phyloP scores from a whole-genome alignment of 2,888 invertebrate species.

The Ectemnius lituratus region DNA sequence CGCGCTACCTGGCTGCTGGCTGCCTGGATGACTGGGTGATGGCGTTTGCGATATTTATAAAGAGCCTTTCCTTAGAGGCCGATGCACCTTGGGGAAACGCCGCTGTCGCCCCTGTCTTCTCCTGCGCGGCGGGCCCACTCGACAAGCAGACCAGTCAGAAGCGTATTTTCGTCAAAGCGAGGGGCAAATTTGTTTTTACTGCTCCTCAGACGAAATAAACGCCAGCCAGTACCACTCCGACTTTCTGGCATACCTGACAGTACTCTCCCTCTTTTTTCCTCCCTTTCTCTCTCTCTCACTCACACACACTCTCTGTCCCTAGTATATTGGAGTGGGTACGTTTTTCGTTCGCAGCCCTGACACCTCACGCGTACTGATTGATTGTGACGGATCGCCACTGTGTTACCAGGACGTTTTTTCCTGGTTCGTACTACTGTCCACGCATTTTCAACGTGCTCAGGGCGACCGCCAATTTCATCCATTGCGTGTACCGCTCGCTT shows the following conservation, averaged over 20 bases:
- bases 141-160: conserved; percentile 27
- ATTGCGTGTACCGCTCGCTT: conserved; percentile 31
- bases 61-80: not conserved
- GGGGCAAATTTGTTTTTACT: conserved; percentile 37
- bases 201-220: conserved; percentile 41
- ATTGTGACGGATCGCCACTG: conserved; percentile 59
- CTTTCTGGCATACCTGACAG: too few relatives aligned
- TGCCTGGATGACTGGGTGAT: not conserved
- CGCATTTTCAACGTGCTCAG: conserved; percentile 49
- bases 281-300: too few relatives aligned
- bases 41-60: not conserved
- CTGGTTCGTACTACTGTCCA: conserved; percentile 38
- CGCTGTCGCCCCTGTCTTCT: not conserved
- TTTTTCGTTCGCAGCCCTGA: conserved; percentile 33
- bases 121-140: conserved; percentile 2
- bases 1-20: not conserved
- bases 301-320: conserved; percentile 7
- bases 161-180: not conserved
- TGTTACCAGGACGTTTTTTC: conserved; percentile 54
- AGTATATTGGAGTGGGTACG: conserved; percentile 48
- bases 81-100: not conserved
- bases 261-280: too few relatives aligned
- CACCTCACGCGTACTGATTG: conserved; percentile 57
- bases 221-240: not conserved
- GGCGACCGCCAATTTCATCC: conserved; percentile 58